Percentiles rank a stretch among this genome's conserved stretches.
These are phyloP conservation scores for Mechanitis messenoides DNA, from an alignment of 2,888 invertebrate genomes.

Conservation along the genomic window DNA sequence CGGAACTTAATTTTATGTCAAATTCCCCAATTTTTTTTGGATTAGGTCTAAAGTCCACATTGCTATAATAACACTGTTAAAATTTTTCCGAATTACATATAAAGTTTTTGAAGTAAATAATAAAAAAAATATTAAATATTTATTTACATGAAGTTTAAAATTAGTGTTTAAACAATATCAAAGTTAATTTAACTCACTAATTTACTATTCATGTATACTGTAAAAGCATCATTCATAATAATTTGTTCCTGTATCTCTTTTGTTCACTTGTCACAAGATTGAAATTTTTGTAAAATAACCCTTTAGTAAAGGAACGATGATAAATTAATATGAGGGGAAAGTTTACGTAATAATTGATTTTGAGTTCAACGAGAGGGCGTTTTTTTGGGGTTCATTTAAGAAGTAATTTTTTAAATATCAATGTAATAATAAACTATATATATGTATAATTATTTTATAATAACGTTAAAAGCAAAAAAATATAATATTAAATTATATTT, in stretches of 20 bases:
- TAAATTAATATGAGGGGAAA: slow-evolving; percentile 37
- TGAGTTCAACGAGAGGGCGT: slow-evolving; percentile 31
- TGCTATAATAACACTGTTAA: no score
- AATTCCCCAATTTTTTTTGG: no score
- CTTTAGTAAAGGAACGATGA: slow-evolving; percentile 34
- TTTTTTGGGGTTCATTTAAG: slow-evolving; percentile 10
- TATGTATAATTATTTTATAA: no score
- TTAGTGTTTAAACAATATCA: neutral
- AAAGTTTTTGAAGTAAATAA: no score
- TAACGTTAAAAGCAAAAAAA: no score
- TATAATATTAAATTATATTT: no score
- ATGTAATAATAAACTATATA: no score
- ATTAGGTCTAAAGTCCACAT: no score
- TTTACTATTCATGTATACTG: neutral
- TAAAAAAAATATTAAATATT: no score
- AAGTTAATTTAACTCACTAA: slow-evolving; percentile 6
- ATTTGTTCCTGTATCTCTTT: slow-evolving; percentile 35
- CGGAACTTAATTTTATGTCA: slow-evolving; percentile 22
- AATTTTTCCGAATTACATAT: no score
- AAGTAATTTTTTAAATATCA: neutral
- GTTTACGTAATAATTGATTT: slow-evolving; percentile 41
- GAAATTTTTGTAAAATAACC: slow-evolving; percentile 35
- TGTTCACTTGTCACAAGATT: slow-evolving; percentile 38
- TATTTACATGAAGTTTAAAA: slow-evolving; percentile 6
- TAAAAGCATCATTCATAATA: slow-evolving; percentile 32